A percentile compares a stretch with the other conserved stretches of the same genome.
Evolutionary conservation across 2,797 vertebrate species (phyloP).

Genomic region (Darevskia nairensis): DNA sequence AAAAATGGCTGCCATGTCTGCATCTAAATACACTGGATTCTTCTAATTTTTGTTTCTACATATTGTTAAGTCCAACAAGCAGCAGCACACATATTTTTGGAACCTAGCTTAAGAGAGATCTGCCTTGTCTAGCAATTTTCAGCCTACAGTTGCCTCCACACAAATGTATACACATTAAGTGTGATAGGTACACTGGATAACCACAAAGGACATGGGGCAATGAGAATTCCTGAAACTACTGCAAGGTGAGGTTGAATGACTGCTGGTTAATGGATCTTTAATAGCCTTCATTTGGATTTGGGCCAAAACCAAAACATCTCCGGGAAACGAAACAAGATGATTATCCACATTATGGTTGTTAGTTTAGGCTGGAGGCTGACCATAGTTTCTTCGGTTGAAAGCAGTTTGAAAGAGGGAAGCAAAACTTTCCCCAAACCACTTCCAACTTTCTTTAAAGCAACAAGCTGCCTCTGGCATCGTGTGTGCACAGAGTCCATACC

Average conservation of each 20-base stretch:
- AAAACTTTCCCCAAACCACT: not conserved
- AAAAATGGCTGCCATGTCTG: not conserved
- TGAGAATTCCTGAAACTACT: not conserved
- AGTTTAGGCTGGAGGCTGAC: not conserved
- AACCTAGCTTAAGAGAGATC: not conserved
- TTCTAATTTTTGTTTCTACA: not conserved
- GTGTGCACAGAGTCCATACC: not conserved
- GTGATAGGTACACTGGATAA: not conserved
- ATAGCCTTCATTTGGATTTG: not conserved
- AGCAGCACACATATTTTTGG: slow-evolving; percentile 8
- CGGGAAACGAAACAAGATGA: not conserved
- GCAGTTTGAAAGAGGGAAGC: no score
- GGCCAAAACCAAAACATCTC: not conserved
- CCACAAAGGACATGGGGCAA: not conserved
- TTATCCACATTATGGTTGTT: not conserved
- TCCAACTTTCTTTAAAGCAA: not conserved
- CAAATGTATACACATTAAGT: not conserved
- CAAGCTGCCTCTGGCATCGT: not conserved
- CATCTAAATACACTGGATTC: not conserved
- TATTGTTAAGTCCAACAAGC: not conserved
- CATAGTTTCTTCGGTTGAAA: not conserved
- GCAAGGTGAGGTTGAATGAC: not conserved
- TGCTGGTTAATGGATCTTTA: not conserved
- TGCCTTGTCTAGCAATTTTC: slow-evolving; percentile 1
- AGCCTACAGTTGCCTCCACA: not conserved